These are phyloP conservation scores for Anas platyrhynchos DNA, from an alignment of 2,113 vertebrate genomes.

Conservation along the genomic window DNA sequence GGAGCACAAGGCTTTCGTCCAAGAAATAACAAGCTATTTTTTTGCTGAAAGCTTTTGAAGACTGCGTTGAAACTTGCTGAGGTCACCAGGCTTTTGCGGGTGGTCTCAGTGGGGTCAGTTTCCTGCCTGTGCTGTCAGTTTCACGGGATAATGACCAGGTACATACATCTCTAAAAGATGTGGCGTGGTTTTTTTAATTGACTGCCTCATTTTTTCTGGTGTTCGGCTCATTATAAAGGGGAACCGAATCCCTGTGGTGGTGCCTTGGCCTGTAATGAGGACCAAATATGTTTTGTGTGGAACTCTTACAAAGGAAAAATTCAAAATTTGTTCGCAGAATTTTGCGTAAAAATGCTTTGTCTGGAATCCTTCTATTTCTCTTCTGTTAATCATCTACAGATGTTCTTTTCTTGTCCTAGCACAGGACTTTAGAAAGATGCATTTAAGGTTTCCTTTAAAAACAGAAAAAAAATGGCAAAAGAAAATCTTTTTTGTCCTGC, in stretches of 20 bases:
- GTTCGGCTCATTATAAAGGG: not conserved
- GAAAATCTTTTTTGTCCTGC: not conserved
- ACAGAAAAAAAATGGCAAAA: not conserved
- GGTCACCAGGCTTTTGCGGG: not conserved
- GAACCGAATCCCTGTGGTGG: not conserved
- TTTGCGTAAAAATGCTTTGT: not conserved
- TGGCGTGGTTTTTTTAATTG: not conserved
- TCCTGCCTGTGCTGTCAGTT: not conserved
- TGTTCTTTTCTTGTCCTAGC: not conserved
- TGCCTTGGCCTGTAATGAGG: not conserved
- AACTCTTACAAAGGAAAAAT: not conserved
- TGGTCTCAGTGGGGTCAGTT: not conserved
- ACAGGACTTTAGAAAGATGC: not conserved
- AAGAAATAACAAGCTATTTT: not conserved
- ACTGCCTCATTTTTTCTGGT: not conserved
- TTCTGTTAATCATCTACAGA: not conserved
- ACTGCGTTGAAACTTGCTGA: fast-evolving
- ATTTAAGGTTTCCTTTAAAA: not conserved
- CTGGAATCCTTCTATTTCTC: not conserved
- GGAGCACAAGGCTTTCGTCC: not conserved
- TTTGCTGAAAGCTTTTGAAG: not conserved
- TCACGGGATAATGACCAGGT: not conserved
- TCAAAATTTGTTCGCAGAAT: not conserved
- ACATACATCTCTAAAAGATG: not conserved
- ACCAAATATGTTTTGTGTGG: not conserved